A percentile compares a stretch with the other conserved stretches of the same genome.
phyloP scores from a whole-genome alignment of 2,113 vertebrate species.

The Murina feae region DNA sequence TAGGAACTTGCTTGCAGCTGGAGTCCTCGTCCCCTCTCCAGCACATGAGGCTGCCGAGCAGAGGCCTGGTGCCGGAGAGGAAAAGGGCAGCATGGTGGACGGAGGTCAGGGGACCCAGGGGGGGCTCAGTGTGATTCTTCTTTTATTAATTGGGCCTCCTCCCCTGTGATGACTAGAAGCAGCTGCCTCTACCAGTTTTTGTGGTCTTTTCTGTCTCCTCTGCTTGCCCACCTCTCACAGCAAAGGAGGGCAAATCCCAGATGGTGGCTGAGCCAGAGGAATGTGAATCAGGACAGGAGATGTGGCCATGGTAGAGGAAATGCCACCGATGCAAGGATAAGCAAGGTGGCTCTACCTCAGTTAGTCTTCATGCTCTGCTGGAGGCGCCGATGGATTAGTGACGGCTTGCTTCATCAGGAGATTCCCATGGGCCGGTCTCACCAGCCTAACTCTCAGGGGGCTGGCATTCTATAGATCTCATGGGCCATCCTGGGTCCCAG shows the following conservation, averaged over 20 bases:
- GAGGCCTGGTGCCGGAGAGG: not conserved
- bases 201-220: not conserved
- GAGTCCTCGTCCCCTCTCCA: not conserved
- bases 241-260: not conserved
- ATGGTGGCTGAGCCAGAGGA: rapidly evolving
- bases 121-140: not conserved
- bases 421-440: rapidly evolving
- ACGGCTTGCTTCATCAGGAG: too few species aligned
- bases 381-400: rapidly evolving
- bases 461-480: rapidly evolving
- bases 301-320: not conserved
- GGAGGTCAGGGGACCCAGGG: not conserved
- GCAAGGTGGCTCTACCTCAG: not conserved
- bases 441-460: not conserved
- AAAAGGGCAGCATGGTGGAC: not conserved
- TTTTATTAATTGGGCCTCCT: not conserved
- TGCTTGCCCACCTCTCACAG: not conserved
- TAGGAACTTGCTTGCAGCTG: conserved; percentile 65
- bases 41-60: not conserved
- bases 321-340: not conserved
- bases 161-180: not conserved
- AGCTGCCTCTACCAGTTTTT: not conserved
- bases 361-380: not conserved
- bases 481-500: not conserved
- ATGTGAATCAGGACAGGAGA: rapidly evolving